Evolutionary conservation across 2,113 vertebrate genomes (phyloP), one percentile per base, ranked within the genome.

Genomic region (Clarias macrocephalus): DNA sequence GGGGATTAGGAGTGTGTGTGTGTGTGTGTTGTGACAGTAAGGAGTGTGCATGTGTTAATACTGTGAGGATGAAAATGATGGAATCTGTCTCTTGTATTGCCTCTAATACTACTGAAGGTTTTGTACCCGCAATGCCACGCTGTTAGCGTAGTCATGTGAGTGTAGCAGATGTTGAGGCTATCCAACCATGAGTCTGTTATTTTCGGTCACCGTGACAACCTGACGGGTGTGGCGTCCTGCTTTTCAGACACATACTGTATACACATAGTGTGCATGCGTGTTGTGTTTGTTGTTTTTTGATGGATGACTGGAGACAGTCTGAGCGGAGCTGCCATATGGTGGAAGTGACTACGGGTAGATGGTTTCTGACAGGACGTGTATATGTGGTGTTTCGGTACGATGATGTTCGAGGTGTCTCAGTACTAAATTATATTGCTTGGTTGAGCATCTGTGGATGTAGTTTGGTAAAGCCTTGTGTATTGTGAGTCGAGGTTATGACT

Each of bases 41-140:
- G 37, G 11, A n/a, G 75, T 77, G 72, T 23, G 62, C 21, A 23
- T 63, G 62, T 75, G 42, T 77, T 16, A 60, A 80, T 23, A 60
- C 37, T 80, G 79, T 21, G 2, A 80, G 23, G 28, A 77, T 42
- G 33, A 10, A n/a, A 68, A 83, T 30, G 1, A 70, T 33, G 4
- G 48, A 48, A 8, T 48, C 48, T 52, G 65, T 56, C n/a, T 83
- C 52, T 73, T 60, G 3, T 75, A 18, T 75, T 52, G 70, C 63
- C 57, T 33, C 28, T 60, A 60, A 48, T 52, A 23, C 23, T 56
- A 30, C 72, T 48, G 48, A 48, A 48, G 8, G 7, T 37, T 57
- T 19, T 70, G 59, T 82, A 88, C 70, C 77, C 87, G 82, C 66
- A 87, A 82, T 84, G 62, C 76, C 72, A 54, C 77, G 82, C 59